These are phyloP conservation scores for Acrocephalus kingi DNA, from an alignment of 2,113 vertebrate genomes.

Conservation along the genomic window DNA sequence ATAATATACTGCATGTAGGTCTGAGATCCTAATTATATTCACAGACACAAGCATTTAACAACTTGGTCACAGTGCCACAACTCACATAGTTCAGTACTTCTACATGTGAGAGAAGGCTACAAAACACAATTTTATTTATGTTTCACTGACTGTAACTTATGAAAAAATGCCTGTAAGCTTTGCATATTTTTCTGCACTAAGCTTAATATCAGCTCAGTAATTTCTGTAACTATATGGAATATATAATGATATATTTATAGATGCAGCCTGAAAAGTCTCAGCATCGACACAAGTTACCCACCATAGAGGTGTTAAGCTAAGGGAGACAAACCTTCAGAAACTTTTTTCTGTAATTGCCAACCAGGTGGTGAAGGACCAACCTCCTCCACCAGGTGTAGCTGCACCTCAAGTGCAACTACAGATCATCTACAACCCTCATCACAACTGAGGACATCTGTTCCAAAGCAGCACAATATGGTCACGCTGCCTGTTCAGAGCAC, in stretches of 20 bases:
- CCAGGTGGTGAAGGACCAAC: background rate
- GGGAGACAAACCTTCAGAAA: background rate
- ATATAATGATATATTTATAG: background rate
- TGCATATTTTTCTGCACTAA: background rate
- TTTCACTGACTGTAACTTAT: background rate
- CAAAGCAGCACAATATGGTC: background rate
- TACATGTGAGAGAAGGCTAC: background rate
- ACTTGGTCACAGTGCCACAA: background rate
- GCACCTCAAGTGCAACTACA: background rate
- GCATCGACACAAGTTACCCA: background rate
- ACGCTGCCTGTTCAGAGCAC: background rate
- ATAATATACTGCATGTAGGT: background rate
- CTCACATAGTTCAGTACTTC: background rate
- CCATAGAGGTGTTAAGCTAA: background rate
- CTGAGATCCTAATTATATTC: background rate
- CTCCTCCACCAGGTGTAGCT: background rate
- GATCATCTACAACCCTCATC: background rate
- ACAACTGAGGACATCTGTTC: background rate
- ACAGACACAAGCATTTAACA: background rate
- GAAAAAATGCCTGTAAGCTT: background rate
- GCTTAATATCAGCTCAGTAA: background rate
- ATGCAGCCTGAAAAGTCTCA: background rate
- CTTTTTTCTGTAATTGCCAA: background rate
- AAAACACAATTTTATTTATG: background rate
- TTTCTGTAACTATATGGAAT: background rate